Evolutionary conservation across 2,113 vertebrate genomes (phyloP).

Genomic region (Dinomys branickii): DNA sequence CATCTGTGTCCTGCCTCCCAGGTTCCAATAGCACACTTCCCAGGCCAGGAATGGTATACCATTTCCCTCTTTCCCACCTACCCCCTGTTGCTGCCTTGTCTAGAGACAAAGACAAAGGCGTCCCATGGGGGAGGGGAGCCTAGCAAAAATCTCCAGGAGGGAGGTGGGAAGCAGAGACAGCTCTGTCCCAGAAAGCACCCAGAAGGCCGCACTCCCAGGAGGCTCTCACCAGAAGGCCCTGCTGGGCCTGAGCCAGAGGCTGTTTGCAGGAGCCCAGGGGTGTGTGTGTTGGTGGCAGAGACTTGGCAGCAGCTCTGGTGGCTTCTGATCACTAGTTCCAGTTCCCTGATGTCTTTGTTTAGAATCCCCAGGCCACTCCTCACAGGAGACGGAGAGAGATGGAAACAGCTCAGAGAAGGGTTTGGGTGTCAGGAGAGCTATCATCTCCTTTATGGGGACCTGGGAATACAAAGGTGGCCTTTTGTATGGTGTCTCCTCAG

Average conservation of each 20-base stretch:
- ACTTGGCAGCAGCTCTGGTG: conserved; percentile 38
- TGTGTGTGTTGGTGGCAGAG: neutral
- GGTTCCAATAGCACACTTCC: neutral
- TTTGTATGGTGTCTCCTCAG: neutral
- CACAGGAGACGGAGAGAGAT: neutral
- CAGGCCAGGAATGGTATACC: neutral
- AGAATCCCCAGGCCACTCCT: neutral
- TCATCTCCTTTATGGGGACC: neutral
- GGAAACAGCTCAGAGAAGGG: neutral
- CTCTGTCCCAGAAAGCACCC: conserved; percentile 64
- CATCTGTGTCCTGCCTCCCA: neutral
- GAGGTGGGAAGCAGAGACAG: conserved; percentile 55
- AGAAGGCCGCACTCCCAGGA: conserved; percentile 64
- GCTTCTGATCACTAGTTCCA: neutral
- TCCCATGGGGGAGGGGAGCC: conserved; percentile 58
- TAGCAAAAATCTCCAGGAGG: conserved; percentile 54
- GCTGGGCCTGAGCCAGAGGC: conserved; percentile 56
- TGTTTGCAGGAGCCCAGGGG: conserved; percentile 29
- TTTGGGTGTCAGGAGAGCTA: neutral
- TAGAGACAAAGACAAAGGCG: conserved; percentile 59
- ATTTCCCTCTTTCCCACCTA: neutral
- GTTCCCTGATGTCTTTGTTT: conserved; percentile 71
- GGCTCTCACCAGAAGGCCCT: conserved; percentile 73
- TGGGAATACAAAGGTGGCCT: neutral
- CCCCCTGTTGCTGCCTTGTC: neutral